Conservation (phyloP, 1,140 invertebrate genomes). For the Odontomachus brunneus region DNA sequence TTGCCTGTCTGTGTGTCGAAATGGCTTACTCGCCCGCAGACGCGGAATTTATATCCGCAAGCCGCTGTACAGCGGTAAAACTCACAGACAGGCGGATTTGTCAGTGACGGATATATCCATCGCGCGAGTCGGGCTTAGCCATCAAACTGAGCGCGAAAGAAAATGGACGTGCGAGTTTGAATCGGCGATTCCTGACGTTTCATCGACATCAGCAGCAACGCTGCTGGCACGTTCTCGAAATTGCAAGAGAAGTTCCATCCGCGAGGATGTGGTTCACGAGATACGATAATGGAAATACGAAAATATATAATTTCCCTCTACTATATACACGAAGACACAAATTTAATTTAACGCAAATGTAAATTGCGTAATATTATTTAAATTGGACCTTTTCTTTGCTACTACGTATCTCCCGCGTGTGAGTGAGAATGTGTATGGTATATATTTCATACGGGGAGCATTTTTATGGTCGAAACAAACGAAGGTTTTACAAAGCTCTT, state of each 20-base stretch:
- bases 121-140: slow-evolving; percentile 10
- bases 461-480: slow-evolving; percentile 16
- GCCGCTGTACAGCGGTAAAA: slow-evolving; percentile 69
- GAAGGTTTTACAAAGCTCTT: not conserved
- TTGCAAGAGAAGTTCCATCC: not conserved
- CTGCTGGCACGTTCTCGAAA: slow-evolving; percentile 1
- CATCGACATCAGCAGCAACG: slow-evolving; percentile 18
- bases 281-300: slow-evolving; percentile 9
- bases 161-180: slow-evolving; percentile 26
- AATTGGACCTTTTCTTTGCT: not conserved
- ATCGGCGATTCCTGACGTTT: slow-evolving; percentile 35
- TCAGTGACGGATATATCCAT: slow-evolving; percentile 74
- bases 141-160: slow-evolving; percentile 29
- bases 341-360: slow-evolving; percentile 12
- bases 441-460: slow-evolving; percentile 3
- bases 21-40: slow-evolving; percentile 64
- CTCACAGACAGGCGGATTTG: slow-evolving; percentile 76
- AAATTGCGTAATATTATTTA: slow-evolving; percentile 1
- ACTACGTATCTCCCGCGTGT: no score
- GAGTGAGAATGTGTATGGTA: not conserved
- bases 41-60: slow-evolving; percentile 68
- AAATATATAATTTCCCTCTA: not conserved
- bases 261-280: no score
- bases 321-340: no score
- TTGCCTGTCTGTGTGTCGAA: slow-evolving; percentile 11